Conservation (phyloP, 2,888 invertebrate species). For the Torymus auratus region DNA sequence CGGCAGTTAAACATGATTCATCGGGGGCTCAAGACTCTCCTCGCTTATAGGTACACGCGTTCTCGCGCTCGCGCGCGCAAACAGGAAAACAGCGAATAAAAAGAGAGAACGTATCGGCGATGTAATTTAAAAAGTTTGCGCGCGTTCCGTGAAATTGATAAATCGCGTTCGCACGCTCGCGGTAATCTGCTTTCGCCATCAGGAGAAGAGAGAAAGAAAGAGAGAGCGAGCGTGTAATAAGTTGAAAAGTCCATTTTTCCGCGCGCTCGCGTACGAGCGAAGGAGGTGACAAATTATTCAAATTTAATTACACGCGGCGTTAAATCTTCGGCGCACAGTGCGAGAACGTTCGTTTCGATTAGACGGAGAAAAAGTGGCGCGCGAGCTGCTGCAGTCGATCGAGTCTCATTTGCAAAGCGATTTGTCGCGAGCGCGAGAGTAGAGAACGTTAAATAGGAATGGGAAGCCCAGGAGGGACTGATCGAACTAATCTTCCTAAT, state of each 20-base stretch:
- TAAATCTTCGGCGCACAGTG: slow-evolving; percentile 46
- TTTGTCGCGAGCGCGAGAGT: slow-evolving; percentile 32
- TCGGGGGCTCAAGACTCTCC: too few relatives aligned
- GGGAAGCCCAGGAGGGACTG: neutral
- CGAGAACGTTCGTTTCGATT: slow-evolving; percentile 43
- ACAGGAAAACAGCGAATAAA: neutral
- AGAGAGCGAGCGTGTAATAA: slow-evolving; percentile 61
- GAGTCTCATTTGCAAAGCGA: slow-evolving; percentile 44
- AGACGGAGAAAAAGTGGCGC: slow-evolving; percentile 38
- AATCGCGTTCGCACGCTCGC: slow-evolving; percentile 68
- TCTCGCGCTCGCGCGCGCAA: neutral
- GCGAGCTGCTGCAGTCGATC: slow-evolving; percentile 31
- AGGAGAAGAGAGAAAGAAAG: too few relatives aligned
- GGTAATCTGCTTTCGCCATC: slow-evolving; percentile 64
- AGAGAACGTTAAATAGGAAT: slow-evolving; percentile 33
- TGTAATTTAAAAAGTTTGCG: slow-evolving; percentile 72
- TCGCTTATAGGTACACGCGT: too few relatives aligned
- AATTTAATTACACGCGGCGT: slow-evolving; percentile 56
- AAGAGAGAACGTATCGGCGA: slow-evolving; percentile 47
- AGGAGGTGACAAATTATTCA: slow-evolving; percentile 57
- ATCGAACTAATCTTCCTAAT: slow-evolving; percentile 50
- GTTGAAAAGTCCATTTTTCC: slow-evolving; percentile 67
- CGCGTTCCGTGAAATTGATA: slow-evolving; percentile 70
- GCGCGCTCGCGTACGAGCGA: slow-evolving; percentile 1
- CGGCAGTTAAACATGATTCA: too few relatives aligned